Evolutionary conservation across 2,888 invertebrate genomes (phyloP).

Genomic region (Yponomeuta evonymella): DNA sequence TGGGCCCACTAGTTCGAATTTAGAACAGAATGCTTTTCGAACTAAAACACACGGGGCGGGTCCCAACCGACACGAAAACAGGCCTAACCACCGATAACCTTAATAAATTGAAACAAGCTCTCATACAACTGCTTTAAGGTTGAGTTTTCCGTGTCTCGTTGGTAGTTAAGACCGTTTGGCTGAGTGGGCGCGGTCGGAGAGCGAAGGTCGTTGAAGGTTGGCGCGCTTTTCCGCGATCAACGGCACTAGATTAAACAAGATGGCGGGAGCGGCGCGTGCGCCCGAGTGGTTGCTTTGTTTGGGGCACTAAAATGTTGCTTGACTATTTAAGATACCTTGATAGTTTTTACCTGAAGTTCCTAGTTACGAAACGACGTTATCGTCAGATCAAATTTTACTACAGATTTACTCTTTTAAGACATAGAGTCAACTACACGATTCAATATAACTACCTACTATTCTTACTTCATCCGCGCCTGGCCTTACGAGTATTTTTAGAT

Average conservation of each 20-base stretch:
- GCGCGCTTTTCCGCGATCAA: conserved; percentile 75
- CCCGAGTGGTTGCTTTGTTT: conserved; percentile 50
- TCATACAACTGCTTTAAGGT: neutral
- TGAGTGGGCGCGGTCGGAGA: conserved; percentile 53
- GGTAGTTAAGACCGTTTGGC: conserved; percentile 10
- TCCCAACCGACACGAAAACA: conserved; percentile 30
- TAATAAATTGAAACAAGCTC: neutral
- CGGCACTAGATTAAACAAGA: conserved; percentile 74
- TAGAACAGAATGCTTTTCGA: conserved; percentile 52
- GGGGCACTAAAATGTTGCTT: conserved; percentile 45
- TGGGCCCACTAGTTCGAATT: conserved; percentile 52
- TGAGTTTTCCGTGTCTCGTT: neutral
- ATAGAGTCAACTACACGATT: too few species aligned
- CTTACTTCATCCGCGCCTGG: too few species aligned
- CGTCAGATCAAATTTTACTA: too few species aligned
- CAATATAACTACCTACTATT: too few species aligned
- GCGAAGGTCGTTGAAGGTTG: conserved; percentile 77
- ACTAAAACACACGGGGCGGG: conserved; percentile 38
- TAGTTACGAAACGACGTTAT: too few species aligned
- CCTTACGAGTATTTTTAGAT: too few species aligned
- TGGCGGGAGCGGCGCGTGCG: conserved; percentile 74
- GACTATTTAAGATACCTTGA: neutral
- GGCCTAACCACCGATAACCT: neutral
- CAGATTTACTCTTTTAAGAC: too few species aligned
- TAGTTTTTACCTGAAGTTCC: too few species aligned